phyloP scores from a whole-genome alignment of 1,140 invertebrate species.

The Solen grandis region DNA sequence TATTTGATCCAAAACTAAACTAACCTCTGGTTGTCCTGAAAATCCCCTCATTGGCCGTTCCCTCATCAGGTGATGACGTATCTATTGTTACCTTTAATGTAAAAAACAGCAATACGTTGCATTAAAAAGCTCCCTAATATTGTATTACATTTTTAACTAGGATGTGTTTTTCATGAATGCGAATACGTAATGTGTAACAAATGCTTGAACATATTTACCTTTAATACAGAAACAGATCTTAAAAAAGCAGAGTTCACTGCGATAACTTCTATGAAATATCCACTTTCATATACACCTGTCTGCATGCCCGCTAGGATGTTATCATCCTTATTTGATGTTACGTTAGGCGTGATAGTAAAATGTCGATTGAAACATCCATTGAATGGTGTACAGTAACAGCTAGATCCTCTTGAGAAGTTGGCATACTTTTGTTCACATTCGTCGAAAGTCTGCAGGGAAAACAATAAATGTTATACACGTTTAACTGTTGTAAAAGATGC shows the following conservation, averaged over 20 bases:
- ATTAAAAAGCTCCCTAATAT: no score
- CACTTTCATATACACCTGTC: constrained; percentile 1
- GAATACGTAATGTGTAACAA: no score
- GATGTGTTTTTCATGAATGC: no score
- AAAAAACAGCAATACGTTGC: no score
- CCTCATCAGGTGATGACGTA: constrained; percentile 47
- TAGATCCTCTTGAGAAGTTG: constrained; percentile 12
- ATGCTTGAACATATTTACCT: no score
- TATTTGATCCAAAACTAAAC: no score
- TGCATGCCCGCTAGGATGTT: background rate
- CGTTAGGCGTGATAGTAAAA: background rate
- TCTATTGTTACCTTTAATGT: constrained; percentile 57
- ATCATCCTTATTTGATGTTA: background rate
- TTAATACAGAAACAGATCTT: background rate
- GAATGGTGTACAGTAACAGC: no score
- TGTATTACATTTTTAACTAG: no score
- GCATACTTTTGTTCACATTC: constrained; percentile 19
- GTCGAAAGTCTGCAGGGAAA: background rate
- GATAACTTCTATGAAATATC: constrained; percentile 15
- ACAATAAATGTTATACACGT: background rate
- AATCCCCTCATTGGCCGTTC: constrained; percentile 57
- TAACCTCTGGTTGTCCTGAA: no score
- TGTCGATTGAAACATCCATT: constrained; percentile 42
- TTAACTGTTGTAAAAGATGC: background rate
- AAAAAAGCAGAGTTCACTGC: background rate